A percentile compares a stretch with the other conserved stretches of the same genome.
These are phyloP conservation scores for Melanotaenia pygmaea DNA, from an alignment of 2,797 vertebrate species.

Conservation along the genomic window DNA sequence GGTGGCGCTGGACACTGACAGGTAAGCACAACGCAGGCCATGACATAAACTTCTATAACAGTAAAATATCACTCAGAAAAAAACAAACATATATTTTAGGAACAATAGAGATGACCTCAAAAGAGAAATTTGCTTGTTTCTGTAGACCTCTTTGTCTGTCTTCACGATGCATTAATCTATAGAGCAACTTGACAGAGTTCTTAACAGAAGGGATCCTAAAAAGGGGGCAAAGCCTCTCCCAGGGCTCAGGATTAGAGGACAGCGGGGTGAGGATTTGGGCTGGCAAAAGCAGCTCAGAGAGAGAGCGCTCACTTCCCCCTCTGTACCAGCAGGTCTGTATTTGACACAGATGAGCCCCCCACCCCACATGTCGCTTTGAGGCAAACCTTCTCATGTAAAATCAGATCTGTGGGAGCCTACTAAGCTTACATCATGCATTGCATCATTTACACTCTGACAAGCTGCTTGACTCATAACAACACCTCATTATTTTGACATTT, in stretches of 20 bases:
- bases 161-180: constrained; percentile 50
- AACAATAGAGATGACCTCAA: not conserved
- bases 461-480: constrained; percentile 33
- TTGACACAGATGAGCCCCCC: constrained; percentile 64
- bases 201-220: constrained; percentile 62
- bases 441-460: constrained; percentile 51
- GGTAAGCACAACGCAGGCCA: constrained; percentile 75
- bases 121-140: constrained; percentile 15
- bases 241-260: constrained; percentile 68
- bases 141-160: constrained; percentile 18
- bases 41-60: not conserved
- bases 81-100: not conserved
- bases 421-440: constrained; percentile 58
- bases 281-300: constrained; percentile 66
- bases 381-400: constrained; percentile 36
- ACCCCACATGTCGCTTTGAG: constrained; percentile 18
- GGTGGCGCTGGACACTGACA: constrained; percentile 98
- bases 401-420: constrained; percentile 28
- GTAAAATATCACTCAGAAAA: not conserved
- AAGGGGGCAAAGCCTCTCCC: constrained; percentile 60
- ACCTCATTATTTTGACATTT: constrained; percentile 11
- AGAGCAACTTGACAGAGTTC: constrained; percentile 59
- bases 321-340: constrained; percentile 49
- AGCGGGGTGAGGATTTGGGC: constrained; percentile 67
- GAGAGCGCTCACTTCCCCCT: constrained; percentile 36